These are phyloP conservation scores for Rhyacophila brunnea DNA, from an alignment of 1,140 invertebrate species.

Conservation along the genomic window DNA sequence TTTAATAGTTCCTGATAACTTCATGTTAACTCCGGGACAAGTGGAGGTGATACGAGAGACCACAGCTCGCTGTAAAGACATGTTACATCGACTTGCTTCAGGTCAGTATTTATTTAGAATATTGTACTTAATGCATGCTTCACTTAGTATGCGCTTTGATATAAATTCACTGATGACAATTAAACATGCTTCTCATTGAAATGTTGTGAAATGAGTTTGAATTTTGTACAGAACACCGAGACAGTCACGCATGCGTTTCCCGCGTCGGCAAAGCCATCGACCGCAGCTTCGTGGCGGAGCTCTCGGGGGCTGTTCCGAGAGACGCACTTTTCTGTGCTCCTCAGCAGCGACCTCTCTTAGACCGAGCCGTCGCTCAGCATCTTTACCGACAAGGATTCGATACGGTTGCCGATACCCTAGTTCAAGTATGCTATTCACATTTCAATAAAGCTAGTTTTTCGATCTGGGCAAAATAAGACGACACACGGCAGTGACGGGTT, in stretches of 20 bases:
- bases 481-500: no score
- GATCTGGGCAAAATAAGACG: no score
- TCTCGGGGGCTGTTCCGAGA: conserved; percentile 80
- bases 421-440: conserved; percentile 52
- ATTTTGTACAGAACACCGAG: conserved; percentile 58
- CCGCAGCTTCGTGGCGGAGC: conserved; percentile 90
- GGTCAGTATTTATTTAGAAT: conserved; percentile 50
- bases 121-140: background rate
- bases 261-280: conserved; percentile 97
- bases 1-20: conserved; percentile 64
- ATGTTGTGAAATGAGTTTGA: no score
- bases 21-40: conserved; percentile 65
- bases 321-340: conserved; percentile 81
- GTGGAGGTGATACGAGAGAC: conserved; percentile 66
- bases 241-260: conserved; percentile 86
- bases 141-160: background rate
- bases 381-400: conserved; percentile 91
- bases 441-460: background rate
- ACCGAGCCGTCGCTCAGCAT: conserved; percentile 96
- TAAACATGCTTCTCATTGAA: background rate
- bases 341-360: conserved; percentile 78
- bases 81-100: conserved; percentile 71
- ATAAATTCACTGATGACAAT: background rate
- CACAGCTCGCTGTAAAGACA: conserved; percentile 72
- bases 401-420: conserved; percentile 83